Evolutionary conservation across 2,797 vertebrate species (phyloP).

Genomic region (Poecilia velifera): DNA sequence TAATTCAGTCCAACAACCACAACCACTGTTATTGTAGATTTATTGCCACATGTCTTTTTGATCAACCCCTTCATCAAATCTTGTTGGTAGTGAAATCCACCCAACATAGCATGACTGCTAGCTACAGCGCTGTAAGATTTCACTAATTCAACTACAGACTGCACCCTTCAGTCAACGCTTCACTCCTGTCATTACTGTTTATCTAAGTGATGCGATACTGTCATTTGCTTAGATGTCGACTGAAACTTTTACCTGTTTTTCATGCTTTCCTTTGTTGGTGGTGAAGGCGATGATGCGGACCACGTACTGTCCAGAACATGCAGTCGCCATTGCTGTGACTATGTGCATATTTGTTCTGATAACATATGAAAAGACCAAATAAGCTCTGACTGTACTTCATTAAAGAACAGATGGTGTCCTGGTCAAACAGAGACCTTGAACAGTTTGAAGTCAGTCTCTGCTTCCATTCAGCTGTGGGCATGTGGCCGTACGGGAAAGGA

Average conservation of each 20-base stretch:
- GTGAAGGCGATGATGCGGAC: background rate
- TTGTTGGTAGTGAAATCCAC: background rate
- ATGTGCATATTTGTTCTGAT: background rate
- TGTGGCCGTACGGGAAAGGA: background rate
- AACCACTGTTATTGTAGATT: background rate
- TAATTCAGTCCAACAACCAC: background rate
- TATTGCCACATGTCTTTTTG: background rate
- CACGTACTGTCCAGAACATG: background rate
- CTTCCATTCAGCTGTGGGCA: background rate
- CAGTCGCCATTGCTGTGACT: background rate
- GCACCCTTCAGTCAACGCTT: background rate
- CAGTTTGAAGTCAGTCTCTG: background rate
- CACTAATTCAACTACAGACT: background rate
- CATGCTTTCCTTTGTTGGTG: background rate
- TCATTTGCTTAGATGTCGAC: background rate
- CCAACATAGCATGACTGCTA: background rate
- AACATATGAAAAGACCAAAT: background rate
- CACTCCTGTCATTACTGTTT: background rate
- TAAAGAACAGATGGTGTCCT: background rate
- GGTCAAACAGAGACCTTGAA: background rate
- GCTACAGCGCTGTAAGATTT: background rate
- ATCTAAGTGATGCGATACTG: background rate
- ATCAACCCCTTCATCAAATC: background rate
- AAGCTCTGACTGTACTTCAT: background rate
- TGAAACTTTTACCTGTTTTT: background rate